Evolutionary conservation across 53 echinoderm and acorn worm genomes (phyloP).

Genomic region (Temnopleurus reevesii): DNA sequence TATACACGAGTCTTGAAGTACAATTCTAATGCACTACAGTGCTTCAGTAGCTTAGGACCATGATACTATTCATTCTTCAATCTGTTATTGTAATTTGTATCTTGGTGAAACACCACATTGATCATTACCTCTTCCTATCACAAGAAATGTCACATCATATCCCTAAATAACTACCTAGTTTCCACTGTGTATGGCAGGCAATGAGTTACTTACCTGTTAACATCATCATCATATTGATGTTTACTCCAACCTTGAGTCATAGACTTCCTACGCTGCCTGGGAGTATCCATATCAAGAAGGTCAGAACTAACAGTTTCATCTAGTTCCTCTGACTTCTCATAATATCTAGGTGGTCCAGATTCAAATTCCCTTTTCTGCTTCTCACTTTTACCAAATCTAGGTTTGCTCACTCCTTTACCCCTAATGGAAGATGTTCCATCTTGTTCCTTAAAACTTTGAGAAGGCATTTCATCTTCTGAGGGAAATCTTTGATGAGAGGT

Average conservation of each 20-base stretch:
- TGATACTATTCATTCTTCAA: too few species aligned
- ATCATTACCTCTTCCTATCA: too few species aligned
- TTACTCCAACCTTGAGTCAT: not conserved
- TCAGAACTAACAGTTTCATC: constrained; percentile 42
- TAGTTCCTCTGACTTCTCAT: not conserved
- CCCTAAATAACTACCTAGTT: too few species aligned
- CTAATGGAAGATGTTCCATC: not conserved
- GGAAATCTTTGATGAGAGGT: not conserved
- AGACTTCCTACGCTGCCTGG: constrained; percentile 48
- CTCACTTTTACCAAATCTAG: too few species aligned
- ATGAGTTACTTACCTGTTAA: not conserved
- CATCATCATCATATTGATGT: not conserved
- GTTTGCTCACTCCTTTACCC: not conserved
- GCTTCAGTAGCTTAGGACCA: too few species aligned
- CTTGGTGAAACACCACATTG: too few species aligned
- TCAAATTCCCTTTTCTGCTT: not conserved
- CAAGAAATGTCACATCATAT: too few species aligned
- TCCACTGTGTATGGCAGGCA: too few species aligned
- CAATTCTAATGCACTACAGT: too few species aligned
- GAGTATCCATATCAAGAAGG: constrained; percentile 13
- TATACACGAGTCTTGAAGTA: too few species aligned
- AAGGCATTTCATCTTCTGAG: too few species aligned
- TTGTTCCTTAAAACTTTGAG: not conserved
- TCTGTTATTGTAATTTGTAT: too few species aligned
- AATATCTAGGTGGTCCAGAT: not conserved